Percentiles rank a stretch among this genome's conserved stretches.
Conservation (phyloP, 2,888 invertebrate genomes). For the Hirtodrosophila histrioides region DNA sequence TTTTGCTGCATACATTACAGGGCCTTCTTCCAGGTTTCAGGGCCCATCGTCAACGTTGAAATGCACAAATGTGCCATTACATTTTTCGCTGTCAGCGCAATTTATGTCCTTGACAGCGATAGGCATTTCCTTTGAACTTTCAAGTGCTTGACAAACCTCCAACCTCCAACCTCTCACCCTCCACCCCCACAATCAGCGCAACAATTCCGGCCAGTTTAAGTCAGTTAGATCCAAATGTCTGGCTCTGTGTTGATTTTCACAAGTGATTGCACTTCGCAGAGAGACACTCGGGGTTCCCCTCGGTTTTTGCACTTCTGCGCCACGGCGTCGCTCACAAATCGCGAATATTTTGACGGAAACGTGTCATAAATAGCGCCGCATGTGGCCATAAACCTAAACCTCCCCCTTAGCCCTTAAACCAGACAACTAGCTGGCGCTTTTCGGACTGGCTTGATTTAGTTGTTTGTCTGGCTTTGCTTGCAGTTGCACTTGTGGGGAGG, state of each 20-base stretch:
- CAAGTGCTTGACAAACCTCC: conserved; percentile 51
- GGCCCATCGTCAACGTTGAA: conserved; percentile 29
- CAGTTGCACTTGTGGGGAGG: neutral
- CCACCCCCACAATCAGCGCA: conserved; percentile 9
- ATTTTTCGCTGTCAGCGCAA: conserved; percentile 80
- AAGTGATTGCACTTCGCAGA: conserved; percentile 45
- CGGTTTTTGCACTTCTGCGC: conserved; percentile 23
- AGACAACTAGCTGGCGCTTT: conserved; percentile 6
- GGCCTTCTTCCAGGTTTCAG: conserved; percentile 11
- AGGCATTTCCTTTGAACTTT: conserved; percentile 83
- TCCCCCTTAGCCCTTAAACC: neutral
- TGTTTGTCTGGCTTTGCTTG: conserved; percentile 22
- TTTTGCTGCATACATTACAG: conserved; percentile 75
- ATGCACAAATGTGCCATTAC: conserved; percentile 58
- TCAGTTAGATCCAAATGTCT: conserved; percentile 31
- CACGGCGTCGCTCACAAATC: conserved; percentile 46
- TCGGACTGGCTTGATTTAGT: conserved; percentile 31
- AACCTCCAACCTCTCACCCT: conserved; percentile 14
- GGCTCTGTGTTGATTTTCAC: conserved; percentile 18
- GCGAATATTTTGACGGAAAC: conserved; percentile 83
- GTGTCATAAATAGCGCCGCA: conserved; percentile 83
- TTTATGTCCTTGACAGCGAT: conserved; percentile 83
- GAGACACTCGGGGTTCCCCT: too few relatives aligned
- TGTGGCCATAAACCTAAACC: conserved; percentile 71
- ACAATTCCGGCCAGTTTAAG: conserved; percentile 16